Base-by-base conservation (phyloP, 1,140 invertebrate genomes). In the Drosophila punjabiensis region DNA sequence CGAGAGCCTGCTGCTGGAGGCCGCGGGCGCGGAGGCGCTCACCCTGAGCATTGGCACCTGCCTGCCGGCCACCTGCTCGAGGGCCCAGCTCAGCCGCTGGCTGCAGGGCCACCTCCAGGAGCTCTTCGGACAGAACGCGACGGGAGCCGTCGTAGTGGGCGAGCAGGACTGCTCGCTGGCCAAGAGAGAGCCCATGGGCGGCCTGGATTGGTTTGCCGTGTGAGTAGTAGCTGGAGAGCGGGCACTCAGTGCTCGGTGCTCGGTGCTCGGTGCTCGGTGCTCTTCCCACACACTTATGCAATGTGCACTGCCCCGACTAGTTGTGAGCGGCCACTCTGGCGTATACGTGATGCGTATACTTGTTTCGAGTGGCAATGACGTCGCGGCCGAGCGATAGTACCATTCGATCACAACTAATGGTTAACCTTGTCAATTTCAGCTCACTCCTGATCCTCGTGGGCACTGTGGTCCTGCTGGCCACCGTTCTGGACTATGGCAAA, bases 171-270 rank as follows among this genome's bases (percentile, higher is more conserved):
- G 90, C 33, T 43, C 59, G 1, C 13, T 76, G 5, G 58, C 20
- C 6, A 33, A 55, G 3, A 41, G 53, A 10, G 30, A 61, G 9
- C 69, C 78, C 1, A 50, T 92, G 52, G 41, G 39, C 0, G 64
- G 37, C 11, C 60, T 91, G 5, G 88, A 91, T 30, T 88, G 89
- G 89, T 78, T 89, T 56, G 84, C 84, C 1, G 52, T 92, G 88
- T 91, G 65, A 91, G 88, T 88, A 48, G 7, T 4, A 5, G 6
- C 0, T 8, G 6, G 13, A 20, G 18, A 30, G 24, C 14, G 14
- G 20, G 9, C n/a, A 11, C 43, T 43, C 35, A 24, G 59, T 16
- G 9, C 13, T 8, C 8, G 18, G 30, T 39, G 14, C 33, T 66
- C n/a, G 28, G 16, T n/a, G n/a, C n/a, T 24, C 24, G 24, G 1